A percentile compares a stretch with the other conserved stretches of the same genome.
These are phyloP conservation scores for Cisticola juncidis DNA, from an alignment of 2,113 vertebrate species.

Conservation along the genomic window DNA sequence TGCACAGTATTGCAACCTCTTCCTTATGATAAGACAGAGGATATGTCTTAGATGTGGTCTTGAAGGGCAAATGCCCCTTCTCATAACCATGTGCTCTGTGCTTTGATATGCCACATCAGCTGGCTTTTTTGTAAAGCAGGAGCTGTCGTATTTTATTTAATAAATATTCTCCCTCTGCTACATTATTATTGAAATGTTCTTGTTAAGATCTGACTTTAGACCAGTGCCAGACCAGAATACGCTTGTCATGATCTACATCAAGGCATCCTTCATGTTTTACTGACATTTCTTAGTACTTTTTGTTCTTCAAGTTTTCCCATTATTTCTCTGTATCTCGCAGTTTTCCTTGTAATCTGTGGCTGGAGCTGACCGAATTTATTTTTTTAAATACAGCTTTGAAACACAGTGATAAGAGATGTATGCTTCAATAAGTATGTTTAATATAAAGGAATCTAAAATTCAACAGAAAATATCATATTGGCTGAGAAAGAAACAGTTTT, in stretches of 20 bases:
- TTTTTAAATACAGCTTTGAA: background rate
- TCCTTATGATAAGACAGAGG: background rate
- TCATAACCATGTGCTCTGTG: background rate
- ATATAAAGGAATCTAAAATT: background rate
- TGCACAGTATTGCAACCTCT: accelerated
- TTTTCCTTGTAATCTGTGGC: background rate
- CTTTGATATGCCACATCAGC: background rate
- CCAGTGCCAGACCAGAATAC: background rate
- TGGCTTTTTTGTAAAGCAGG: background rate
- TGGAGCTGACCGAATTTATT: background rate
- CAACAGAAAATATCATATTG: background rate
- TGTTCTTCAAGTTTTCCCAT: background rate
- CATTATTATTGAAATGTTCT: background rate
- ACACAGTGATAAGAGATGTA: background rate
- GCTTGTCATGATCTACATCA: background rate
- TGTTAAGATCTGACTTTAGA: background rate
- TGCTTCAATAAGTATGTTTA: background rate
- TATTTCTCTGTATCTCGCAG: background rate
- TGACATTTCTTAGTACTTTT: background rate
- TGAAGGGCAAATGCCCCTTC: background rate
- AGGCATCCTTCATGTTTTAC: background rate
- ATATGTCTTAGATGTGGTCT: background rate
- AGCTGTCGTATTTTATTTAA: background rate
- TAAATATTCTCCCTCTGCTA: background rate
- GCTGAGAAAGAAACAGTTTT: background rate